Evolutionary conservation across 1,140 invertebrate genomes (phyloP).

Genomic region (Halyomorpha halys): DNA sequence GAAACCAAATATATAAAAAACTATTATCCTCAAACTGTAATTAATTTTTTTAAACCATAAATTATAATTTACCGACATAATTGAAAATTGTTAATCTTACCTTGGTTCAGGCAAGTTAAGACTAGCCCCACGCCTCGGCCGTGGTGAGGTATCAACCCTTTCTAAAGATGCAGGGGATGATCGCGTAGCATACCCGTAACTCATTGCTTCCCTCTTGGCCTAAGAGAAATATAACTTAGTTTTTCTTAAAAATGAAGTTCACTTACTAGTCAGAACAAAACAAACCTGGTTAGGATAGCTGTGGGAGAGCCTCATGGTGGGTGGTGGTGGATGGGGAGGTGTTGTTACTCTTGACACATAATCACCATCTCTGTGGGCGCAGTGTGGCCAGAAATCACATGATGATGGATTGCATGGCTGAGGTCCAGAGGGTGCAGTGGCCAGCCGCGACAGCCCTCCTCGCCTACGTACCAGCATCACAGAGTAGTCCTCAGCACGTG

Average conservation of each 20-base stretch:
- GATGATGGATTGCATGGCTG: conserved; percentile 41
- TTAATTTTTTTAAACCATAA: too few relatives aligned
- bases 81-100: conserved; percentile 19
- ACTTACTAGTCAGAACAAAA: too few relatives aligned
- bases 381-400: conserved; percentile 48
- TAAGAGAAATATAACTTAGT: not conserved
- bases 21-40: too few relatives aligned
- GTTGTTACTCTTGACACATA: conserved; percentile 26
- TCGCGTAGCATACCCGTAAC: conserved; percentile 14
- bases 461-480: conserved; percentile 14
- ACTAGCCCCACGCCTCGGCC: conserved; percentile 26
- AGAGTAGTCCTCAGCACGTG: conserved; percentile 13
- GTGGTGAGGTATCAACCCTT: conserved; percentile 27
- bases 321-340: conserved; percentile 19
- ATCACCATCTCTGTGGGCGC: conserved; percentile 39
- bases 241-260: too few relatives aligned
- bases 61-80: too few relatives aligned
- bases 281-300: conserved; percentile 40
- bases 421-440: conserved; percentile 20
- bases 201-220: not conserved
- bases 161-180: conserved; percentile 35
- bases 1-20: too few relatives aligned
- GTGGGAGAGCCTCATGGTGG: conserved; percentile 43
- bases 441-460: conserved; percentile 21
- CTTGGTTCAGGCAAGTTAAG: conserved; percentile 24